phyloP scores from a whole-genome alignment of 2,797 vertebrate species.

The Gymnoscopelus microlampas region DNA sequence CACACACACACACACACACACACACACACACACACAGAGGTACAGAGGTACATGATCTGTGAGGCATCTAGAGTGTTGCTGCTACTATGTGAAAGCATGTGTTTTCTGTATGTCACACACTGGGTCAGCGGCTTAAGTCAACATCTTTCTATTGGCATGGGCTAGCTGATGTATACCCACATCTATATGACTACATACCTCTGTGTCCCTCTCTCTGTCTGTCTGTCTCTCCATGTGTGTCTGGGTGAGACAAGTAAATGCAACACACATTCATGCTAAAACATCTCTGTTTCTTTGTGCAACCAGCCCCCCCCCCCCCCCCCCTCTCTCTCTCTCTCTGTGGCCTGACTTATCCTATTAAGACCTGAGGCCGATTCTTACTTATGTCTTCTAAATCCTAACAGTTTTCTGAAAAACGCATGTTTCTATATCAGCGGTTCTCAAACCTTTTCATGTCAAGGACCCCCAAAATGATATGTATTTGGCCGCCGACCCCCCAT shows the following conservation, averaged over 20 bases:
- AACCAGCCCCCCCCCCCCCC: neutral
- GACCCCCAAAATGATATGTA: no score
- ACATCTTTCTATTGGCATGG: conserved; percentile 50
- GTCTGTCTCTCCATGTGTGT: neutral
- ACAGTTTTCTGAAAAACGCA: no score
- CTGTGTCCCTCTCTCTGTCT: neutral
- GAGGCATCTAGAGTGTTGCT: conserved; percentile 63
- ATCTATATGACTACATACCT: conserved; percentile 24
- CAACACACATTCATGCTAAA: no score
- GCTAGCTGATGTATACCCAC: conserved; percentile 42
- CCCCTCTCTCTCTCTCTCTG: neutral
- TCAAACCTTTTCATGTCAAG: no score
- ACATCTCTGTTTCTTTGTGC: neutral
- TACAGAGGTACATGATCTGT: conserved; percentile 43
- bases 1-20: conserved; percentile 5
- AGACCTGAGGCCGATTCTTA: no score
- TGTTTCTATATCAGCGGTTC: no score
- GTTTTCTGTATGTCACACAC: conserved; percentile 50
- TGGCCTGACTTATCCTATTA: no score
- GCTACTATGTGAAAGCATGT: conserved; percentile 68
- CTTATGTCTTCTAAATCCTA: no score
- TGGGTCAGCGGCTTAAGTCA: conserved; percentile 62
- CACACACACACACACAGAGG: conserved; percentile 10
- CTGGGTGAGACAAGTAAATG: neutral
- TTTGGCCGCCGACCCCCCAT: no score